Conservation (phyloP, 2,113 vertebrate species). For the Brachyhypopomus occidentalis region DNA sequence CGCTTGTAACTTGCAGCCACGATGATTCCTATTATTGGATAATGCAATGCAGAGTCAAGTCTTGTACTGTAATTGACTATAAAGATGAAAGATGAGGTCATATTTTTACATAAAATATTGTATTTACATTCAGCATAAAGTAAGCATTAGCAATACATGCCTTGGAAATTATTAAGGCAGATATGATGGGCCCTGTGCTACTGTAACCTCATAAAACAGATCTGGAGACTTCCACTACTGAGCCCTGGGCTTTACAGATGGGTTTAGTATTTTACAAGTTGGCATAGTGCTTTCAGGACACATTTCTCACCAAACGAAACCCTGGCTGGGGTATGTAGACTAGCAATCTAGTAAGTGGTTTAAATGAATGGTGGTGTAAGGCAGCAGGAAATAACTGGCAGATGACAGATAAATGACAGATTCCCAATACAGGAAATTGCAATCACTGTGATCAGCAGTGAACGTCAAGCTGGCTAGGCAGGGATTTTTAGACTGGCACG, state of each 20-base stretch:
- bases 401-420: not conserved
- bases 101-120: not conserved
- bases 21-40: not conserved
- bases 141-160: too few species aligned
- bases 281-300: not conserved
- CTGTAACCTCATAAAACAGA: conserved; percentile 1
- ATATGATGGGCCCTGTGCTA: not conserved
- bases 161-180: too few species aligned
- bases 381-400: conserved; percentile 2
- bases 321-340: not conserved
- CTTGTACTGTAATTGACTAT: not conserved
- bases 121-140: too few species aligned
- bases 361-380: not conserved
- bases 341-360: not conserved
- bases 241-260: not conserved
- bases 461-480: not conserved
- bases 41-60: not conserved
- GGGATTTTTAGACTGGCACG: not conserved
- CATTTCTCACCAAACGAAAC: conserved; percentile 20
- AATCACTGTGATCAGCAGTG: not conserved
- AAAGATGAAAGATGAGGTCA: not conserved
- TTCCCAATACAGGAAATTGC: not conserved
- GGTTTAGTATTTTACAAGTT: not conserved
- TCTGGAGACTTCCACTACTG: not conserved
- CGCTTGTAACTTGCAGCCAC: not conserved